Evolutionary conservation across 2,888 invertebrate species (phyloP).

Genomic region (Deilephila porcellus): DNA sequence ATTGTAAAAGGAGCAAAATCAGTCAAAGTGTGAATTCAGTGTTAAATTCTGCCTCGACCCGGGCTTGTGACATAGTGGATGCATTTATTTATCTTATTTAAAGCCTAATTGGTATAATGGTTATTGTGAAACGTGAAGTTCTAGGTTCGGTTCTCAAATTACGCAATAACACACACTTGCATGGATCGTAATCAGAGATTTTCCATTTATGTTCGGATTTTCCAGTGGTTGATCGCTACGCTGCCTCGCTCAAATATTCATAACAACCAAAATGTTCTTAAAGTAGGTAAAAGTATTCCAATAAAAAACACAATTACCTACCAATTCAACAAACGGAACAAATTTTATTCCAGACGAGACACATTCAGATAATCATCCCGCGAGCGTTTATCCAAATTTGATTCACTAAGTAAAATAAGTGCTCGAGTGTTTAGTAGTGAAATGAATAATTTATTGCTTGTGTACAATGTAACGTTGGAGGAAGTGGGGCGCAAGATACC

Average conservation of each 20-base stretch:
- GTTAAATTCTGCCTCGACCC: constrained; percentile 21
- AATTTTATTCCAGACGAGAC: background rate
- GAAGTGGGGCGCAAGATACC: constrained; percentile 26
- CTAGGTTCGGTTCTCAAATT: no score
- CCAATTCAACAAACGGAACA: background rate
- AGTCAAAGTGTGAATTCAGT: background rate
- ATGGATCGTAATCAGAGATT: no score
- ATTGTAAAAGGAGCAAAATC: constrained; percentile 9
- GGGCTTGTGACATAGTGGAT: background rate
- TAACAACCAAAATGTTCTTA: no score
- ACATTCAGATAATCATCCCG: background rate
- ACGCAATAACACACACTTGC: no score
- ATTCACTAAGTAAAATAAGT: constrained; percentile 16
- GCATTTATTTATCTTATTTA: background rate
- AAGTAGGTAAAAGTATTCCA: no score
- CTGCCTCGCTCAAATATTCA: no score
- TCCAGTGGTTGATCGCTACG: no score
- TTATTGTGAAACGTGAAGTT: no score
- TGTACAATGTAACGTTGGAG: constrained; percentile 34
- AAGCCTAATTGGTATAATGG: no score
- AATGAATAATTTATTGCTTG: constrained; percentile 45
- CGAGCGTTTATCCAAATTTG: background rate
- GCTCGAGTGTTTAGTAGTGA: constrained; percentile 33
- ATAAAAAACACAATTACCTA: no score
- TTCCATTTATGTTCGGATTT: no score